phyloP scores from a whole-genome alignment of 2,113 vertebrate genomes.

The Addax nasomaculatus region DNA sequence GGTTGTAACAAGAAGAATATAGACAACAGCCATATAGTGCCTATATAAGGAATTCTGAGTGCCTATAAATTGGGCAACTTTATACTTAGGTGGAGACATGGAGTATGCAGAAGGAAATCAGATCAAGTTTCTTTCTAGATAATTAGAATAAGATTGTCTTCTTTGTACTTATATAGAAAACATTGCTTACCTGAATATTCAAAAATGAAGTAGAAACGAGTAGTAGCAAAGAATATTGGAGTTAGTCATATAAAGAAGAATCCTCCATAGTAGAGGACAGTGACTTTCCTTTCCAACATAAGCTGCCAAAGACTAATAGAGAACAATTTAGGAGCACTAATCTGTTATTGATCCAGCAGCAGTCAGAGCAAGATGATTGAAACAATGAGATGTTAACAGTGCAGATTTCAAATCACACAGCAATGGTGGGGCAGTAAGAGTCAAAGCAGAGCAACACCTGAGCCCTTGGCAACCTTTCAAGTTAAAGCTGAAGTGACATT shows the following conservation, averaged over 20 bases:
- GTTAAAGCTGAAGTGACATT: background rate
- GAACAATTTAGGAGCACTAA: background rate
- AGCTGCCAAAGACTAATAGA: background rate
- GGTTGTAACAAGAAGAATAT: background rate
- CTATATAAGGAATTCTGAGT: background rate
- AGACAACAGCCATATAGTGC: background rate
- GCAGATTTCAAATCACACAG: background rate
- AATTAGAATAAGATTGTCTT: background rate
- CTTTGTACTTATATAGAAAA: background rate
- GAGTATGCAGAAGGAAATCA: background rate
- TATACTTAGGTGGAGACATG: background rate
- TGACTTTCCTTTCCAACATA: background rate
- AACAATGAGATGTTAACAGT: background rate
- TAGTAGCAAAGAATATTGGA: background rate
- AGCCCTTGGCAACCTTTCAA: background rate
- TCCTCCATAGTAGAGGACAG: background rate
- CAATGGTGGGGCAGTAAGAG: background rate
- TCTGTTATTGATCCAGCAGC: background rate
- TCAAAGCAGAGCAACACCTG: background rate
- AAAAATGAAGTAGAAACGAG: background rate
- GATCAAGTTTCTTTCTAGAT: background rate
- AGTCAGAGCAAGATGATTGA: background rate
- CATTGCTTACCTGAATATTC: background rate
- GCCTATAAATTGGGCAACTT: background rate
- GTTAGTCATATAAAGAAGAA: background rate